Base-by-base conservation (phyloP, 2,113 vertebrate genomes). In the Entosphenus tridentatus region DNA sequence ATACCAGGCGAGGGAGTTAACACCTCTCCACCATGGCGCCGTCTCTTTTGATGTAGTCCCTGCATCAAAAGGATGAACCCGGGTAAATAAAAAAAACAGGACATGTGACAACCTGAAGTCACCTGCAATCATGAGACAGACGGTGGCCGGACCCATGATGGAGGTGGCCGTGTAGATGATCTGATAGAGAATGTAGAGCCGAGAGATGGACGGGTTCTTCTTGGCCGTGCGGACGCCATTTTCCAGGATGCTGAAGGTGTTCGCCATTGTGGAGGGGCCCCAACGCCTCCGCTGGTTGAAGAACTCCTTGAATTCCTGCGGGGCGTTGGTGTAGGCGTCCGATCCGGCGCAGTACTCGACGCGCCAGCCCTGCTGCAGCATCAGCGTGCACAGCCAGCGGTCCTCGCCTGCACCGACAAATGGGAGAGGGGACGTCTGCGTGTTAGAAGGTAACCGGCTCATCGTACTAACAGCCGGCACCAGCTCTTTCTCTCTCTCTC, bases 341-440 rank as follows among this genome's bases (percentile, higher is more conserved):
- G 83, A 84, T 13, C 83, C 83, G 13, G 83, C 83, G 1, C 84
- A 84, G 73, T 85, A 85, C 74, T 85, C 83, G 1, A 85, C 82
- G 69, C 83, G 77, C 83, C 83, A 85, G 10, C 83, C 83, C 73
- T 84, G 82, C 75, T 83, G 81, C 57, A 85, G 73, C 56, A 85
- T 74, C 71, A 85, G 72, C 12, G 83, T 85, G 72, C 83, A 85
- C 71, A 85, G 76, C 83, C 83, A 85, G 17, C 83, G 82, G 75
- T 85, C 83, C 73, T 85, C 83, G 10, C 83, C 83, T 85, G 16
- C 67, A 58, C 55, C 57, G 57, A 57, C 55, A 18, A 70, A 12
- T 69, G 54, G 17, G 57, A 17, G 39, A 70, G 67, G 58, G 67
- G 56, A 62, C 13, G 16, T 62, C 16, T 2, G 39, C 39, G 6